These are phyloP conservation scores for Volucella inanis DNA, from an alignment of 2,888 invertebrate genomes.

Conservation along the genomic window DNA sequence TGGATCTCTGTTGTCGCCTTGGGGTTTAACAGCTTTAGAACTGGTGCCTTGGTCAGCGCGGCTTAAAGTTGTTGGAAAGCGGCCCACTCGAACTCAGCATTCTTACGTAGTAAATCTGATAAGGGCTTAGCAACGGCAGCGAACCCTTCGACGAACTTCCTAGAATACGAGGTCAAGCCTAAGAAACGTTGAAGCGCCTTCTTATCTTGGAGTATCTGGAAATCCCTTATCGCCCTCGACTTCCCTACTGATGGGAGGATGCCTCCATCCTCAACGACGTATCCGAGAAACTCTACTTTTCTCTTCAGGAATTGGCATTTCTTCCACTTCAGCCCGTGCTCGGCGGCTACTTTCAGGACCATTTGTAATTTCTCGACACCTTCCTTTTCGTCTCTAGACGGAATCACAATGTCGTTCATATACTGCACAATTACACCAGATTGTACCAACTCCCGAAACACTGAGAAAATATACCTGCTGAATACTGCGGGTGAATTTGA, in stretches of 20 bases:
- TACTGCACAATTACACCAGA: too few relatives aligned
- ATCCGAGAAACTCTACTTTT: not conserved
- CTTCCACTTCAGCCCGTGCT: not conserved
- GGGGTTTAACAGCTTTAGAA: constrained; percentile 33
- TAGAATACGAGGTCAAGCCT: constrained; percentile 76
- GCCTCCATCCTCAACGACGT: constrained; percentile 63
- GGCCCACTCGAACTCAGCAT: not conserved
- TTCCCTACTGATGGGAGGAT: constrained; percentile 73
- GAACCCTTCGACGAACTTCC: not conserved
- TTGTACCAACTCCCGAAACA: too few relatives aligned
- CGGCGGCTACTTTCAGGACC: too few relatives aligned
- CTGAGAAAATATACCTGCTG: too few relatives aligned
- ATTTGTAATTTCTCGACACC: too few relatives aligned
- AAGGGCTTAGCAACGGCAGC: not conserved
- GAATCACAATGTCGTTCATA: too few relatives aligned
- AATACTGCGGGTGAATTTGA: too few relatives aligned
- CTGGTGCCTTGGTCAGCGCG: constrained; percentile 16
- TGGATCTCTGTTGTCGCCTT: constrained; percentile 45
- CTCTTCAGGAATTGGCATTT: constrained; percentile 1
- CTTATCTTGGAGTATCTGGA: constrained; percentile 72
- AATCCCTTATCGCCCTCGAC: constrained; percentile 70
- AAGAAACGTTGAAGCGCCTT: constrained; percentile 76
- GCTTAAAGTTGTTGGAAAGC: constrained; percentile 68
- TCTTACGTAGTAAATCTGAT: too few relatives aligned
- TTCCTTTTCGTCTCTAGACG: too few relatives aligned